Conservation (phyloP, 2,797 vertebrate genomes). For the Sebastes paucispinis region DNA sequence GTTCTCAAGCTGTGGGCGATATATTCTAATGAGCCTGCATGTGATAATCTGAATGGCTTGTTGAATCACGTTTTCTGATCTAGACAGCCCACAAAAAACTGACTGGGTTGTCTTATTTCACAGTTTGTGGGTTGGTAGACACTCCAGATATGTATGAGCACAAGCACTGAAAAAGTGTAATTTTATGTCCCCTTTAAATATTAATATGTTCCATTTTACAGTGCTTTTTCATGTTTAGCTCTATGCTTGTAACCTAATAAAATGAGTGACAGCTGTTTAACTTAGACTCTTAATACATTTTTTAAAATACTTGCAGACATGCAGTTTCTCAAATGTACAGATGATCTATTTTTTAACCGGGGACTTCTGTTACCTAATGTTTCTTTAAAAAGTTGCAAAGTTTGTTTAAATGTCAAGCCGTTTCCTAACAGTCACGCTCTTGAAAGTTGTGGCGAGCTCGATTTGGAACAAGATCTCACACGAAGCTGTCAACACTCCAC, state of each 20-base stretch:
- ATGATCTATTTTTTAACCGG: neutral
- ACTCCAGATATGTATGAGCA: too few relatives aligned
- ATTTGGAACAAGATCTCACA: slow-evolving; percentile 27
- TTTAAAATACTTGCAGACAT: neutral
- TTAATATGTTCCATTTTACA: neutral
- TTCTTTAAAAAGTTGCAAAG: neutral
- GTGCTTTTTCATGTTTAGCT: neutral
- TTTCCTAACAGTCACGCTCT: slow-evolving; percentile 16
- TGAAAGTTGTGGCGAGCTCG: neutral
- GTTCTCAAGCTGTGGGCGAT: too few relatives aligned
- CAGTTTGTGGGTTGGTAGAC: too few relatives aligned
- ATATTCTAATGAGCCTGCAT: too few relatives aligned
- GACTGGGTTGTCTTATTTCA: too few relatives aligned
- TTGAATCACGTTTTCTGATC: too few relatives aligned
- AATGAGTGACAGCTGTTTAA: neutral
- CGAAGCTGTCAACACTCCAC: slow-evolving; percentile 40
- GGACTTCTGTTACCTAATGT: neutral
- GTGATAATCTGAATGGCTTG: too few relatives aligned
- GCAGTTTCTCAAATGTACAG: neutral
- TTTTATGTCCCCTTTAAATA: neutral
- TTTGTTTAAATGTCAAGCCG: neutral
- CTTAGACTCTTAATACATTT: neutral
- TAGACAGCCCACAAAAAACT: too few relatives aligned
- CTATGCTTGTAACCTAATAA: neutral
- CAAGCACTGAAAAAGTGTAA: too few relatives aligned